Conservation (phyloP, 2,113 vertebrate species). For the Scomber scombrus region DNA sequence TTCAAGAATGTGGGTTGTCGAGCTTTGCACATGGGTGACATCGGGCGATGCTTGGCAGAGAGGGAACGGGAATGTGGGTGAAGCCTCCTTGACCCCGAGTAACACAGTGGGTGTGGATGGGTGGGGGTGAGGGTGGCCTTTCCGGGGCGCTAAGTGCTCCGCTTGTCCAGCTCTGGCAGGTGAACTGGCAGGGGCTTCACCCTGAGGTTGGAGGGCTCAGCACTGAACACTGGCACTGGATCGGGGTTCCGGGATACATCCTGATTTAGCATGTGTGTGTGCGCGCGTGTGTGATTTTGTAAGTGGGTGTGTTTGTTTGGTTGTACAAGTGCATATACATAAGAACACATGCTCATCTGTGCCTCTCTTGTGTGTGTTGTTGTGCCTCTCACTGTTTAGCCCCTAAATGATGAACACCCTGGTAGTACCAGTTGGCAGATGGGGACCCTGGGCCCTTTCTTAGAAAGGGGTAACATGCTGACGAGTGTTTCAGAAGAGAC, state of each 20-base stretch:
- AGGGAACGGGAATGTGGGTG: slow-evolving; percentile 57
- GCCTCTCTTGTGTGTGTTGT: slow-evolving; percentile 56
- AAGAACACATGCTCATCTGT: slow-evolving; percentile 72
- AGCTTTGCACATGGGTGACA: slow-evolving; percentile 62
- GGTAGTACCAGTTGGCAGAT: slow-evolving; percentile 80
- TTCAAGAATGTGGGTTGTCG: slow-evolving; percentile 51
- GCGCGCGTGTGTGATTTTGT: slow-evolving; percentile 30
- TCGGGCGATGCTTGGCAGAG: slow-evolving; percentile 58
- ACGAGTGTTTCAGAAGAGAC: slow-evolving; percentile 70
- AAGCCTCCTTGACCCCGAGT: slow-evolving; percentile 80
- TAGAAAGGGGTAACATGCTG: slow-evolving; percentile 66
- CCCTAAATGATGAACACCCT: slow-evolving; percentile 76
- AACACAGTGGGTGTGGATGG: slow-evolving; percentile 60
- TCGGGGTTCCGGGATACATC: slow-evolving; percentile 63
- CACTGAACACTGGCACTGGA: slow-evolving; percentile 66
- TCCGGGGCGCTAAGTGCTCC: slow-evolving; percentile 75
- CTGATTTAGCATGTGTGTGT: slow-evolving; percentile 48
- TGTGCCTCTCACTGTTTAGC: slow-evolving; percentile 67
- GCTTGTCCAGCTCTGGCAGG: slow-evolving; percentile 82
- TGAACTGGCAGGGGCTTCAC: slow-evolving; percentile 86
- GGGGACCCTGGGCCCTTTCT: slow-evolving; percentile 74
- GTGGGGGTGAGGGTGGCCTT: slow-evolving; percentile 66
- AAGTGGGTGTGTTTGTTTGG: slow-evolving; percentile 54
- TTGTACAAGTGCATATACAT: slow-evolving; percentile 74
- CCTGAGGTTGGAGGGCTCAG: slow-evolving; percentile 78